phyloP scores from a whole-genome alignment of 2,113 vertebrate species.

The Oceanodroma tethys region DNA sequence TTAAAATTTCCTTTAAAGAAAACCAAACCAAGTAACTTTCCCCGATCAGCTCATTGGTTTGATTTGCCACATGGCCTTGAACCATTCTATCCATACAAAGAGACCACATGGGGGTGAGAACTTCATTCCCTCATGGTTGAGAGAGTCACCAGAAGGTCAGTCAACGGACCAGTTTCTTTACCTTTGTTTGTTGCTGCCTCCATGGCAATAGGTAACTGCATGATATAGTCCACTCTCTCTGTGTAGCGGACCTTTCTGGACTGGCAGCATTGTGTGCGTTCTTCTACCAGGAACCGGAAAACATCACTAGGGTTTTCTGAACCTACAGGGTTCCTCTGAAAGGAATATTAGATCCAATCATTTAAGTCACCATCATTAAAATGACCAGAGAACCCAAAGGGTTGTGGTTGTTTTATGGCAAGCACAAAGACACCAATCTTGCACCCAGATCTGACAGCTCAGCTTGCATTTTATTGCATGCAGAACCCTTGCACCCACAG shows the following conservation, averaged over 20 bases:
- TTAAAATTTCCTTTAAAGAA: not conserved
- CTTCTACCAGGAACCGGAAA: slow-evolving; percentile 96
- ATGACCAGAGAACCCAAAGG: not conserved
- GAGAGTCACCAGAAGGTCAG: not conserved
- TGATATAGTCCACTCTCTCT: slow-evolving; percentile 91
- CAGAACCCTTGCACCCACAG: not conserved
- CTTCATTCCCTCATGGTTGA: not conserved
- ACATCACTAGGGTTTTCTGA: slow-evolving; percentile 93
- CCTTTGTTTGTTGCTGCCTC: slow-evolving; percentile 93
- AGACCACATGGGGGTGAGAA: not conserved
- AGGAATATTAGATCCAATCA: not conserved
- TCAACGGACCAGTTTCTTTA: slow-evolving; percentile 33
- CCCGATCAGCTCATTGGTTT: not conserved
- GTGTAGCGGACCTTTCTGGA: slow-evolving; percentile 90
- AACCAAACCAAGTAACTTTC: not conserved
- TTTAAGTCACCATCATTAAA: rapidly evolving
- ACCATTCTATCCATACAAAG: not conserved
- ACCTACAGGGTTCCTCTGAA: slow-evolving; percentile 89
- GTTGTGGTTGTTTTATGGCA: not conserved
- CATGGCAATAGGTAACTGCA: slow-evolving; percentile 90
- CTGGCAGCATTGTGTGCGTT: slow-evolving; percentile 94
- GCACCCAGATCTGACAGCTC: not conserved
- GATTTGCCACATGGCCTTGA: not conserved
- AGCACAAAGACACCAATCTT: not conserved
- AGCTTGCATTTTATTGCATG: not conserved